Percentiles rank a stretch among this genome's conserved stretches.
Conservation (phyloP, 2,888 invertebrate genomes). For the Cheiracanthium punctorium region DNA sequence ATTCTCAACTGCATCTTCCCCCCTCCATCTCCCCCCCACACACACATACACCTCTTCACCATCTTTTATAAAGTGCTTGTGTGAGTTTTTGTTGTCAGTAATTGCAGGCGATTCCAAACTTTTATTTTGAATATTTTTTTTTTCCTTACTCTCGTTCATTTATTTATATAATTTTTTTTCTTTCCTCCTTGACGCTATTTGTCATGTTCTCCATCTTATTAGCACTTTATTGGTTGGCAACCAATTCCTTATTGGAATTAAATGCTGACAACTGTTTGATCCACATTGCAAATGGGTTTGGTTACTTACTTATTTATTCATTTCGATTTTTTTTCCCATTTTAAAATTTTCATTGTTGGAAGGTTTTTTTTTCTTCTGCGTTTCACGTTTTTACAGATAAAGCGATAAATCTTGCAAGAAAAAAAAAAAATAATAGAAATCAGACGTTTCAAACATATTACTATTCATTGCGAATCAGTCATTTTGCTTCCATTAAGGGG, state of each 20-base stretch:
- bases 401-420: too few relatives aligned
- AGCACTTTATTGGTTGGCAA: slow-evolving; percentile 8
- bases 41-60: too few relatives aligned
- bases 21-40: too few relatives aligned
- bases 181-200: background rate
- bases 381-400: too few relatives aligned
- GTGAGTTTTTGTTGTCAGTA: slow-evolving; percentile 57
- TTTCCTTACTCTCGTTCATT: slow-evolving; percentile 2
- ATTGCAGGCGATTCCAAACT: slow-evolving; percentile 41
- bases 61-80: slow-evolving; percentile 2
- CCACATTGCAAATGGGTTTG: slow-evolving; percentile 38
- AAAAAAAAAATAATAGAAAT: too few relatives aligned
- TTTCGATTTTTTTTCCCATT: too few relatives aligned
- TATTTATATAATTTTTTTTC: too few relatives aligned
- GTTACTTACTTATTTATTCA: slow-evolving; percentile 15
- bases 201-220: slow-evolving; percentile 23
- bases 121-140: slow-evolving; percentile 29
- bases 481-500: too few relatives aligned
- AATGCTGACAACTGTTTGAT: slow-evolving; percentile 52
- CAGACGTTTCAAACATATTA: too few relatives aligned
- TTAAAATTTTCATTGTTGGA: too few relatives aligned
- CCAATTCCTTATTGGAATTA: slow-evolving; percentile 43
- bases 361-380: too few relatives aligned
- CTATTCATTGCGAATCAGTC: too few relatives aligned
- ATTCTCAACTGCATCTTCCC: slow-evolving; percentile 13